These are phyloP conservation scores for Agrotis puta DNA, from an alignment of 2,888 invertebrate species.

Conservation along the genomic window DNA sequence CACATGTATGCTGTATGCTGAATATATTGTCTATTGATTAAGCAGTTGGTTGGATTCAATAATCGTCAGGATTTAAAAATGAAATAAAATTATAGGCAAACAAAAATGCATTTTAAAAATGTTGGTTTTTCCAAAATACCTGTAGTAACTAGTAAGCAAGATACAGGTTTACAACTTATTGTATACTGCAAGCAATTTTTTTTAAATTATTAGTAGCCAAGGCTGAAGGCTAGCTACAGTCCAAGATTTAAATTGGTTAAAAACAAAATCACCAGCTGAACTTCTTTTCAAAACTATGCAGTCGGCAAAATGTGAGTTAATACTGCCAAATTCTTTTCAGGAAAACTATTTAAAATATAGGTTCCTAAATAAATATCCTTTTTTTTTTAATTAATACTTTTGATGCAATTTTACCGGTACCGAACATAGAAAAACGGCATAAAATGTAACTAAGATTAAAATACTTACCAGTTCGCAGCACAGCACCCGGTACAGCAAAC, in stretches of 20 bases:
- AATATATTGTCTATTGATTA: too few species aligned
- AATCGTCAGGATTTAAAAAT: neutral
- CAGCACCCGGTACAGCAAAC: constrained; percentile 6
- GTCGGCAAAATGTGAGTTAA: neutral
- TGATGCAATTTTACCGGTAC: neutral
- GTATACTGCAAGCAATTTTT: too few species aligned
- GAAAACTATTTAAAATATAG: too few species aligned
- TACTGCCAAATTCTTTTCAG: neutral
- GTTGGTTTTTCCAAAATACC: neutral
- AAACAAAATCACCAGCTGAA: neutral
- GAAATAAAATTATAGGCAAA: too few species aligned
- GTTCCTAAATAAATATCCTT: too few species aligned
- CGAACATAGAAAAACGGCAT: neutral
- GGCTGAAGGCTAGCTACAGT: too few species aligned
- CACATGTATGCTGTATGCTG: too few species aligned
- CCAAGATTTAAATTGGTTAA: too few species aligned
- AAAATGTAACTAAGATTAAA: neutral
- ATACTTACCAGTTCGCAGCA: constrained; percentile 45
- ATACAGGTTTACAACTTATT: too few species aligned
- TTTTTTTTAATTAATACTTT: too few species aligned
- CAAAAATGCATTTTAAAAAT: neutral
- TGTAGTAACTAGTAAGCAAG: too few species aligned
- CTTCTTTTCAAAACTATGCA: neutral
- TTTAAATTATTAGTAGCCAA: too few species aligned
- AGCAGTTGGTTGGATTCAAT: neutral